Percentiles rank a stretch among this genome's conserved stretches.
phyloP scores from a whole-genome alignment of 2,113 vertebrate species.

The Pygoscelis antarcticus region DNA sequence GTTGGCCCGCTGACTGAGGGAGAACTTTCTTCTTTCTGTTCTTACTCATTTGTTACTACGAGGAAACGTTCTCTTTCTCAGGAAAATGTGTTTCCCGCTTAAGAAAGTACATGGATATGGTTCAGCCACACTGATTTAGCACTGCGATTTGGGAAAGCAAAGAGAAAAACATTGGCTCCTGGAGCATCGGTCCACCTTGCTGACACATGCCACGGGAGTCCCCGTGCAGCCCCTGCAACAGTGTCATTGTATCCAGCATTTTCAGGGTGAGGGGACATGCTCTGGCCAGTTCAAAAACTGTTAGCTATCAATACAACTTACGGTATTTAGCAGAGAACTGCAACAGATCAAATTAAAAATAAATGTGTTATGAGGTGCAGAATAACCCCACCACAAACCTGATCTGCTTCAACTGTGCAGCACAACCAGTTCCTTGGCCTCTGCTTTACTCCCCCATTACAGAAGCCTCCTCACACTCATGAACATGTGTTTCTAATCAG shows the following conservation, averaged over 20 bases:
- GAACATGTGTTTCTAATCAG: slow-evolving; percentile 72
- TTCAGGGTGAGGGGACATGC: background rate
- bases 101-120: background rate
- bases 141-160: background rate
- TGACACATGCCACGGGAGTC: fast-evolving
- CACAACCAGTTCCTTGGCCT: background rate
- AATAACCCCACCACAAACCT: background rate
- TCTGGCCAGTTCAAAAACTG: background rate
- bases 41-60: background rate
- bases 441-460: background rate
- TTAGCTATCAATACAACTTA: background rate
- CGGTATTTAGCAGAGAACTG: background rate
- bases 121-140: background rate
- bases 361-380: background rate
- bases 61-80: background rate
- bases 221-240: background rate
- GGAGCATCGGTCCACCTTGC: background rate
- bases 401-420: background rate
- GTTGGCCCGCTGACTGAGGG: fast-evolving
- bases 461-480: slow-evolving; percentile 57
- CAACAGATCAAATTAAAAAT: background rate
- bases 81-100: background rate
- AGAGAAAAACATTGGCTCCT: background rate
- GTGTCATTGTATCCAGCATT: background rate
- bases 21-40: background rate